These are phyloP conservation scores for Distichodus sexfasciatus DNA, from an alignment of 2,797 vertebrate species.

Conservation along the genomic window DNA sequence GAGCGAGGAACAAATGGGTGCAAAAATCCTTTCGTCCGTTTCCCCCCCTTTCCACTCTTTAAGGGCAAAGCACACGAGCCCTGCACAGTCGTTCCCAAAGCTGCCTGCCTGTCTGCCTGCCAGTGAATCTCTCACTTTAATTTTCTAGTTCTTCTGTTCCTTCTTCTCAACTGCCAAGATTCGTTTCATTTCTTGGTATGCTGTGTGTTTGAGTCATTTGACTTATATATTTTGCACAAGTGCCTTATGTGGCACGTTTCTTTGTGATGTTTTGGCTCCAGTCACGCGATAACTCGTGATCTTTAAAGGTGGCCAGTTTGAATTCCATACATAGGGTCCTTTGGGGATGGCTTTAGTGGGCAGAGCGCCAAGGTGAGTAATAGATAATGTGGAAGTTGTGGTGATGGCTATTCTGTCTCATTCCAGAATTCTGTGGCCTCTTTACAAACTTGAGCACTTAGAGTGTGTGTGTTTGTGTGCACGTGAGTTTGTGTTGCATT, in stretches of 20 bases:
- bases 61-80: constrained; percentile 30
- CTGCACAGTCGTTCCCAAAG: constrained; percentile 23
- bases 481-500: not conserved
- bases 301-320: not conserved
- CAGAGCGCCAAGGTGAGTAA: not conserved
- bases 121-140: constrained; percentile 6
- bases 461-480: not conserved
- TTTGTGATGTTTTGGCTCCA: not conserved
- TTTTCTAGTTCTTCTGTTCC: not conserved
- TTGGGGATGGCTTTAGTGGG: not conserved
- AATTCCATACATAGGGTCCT: not conserved
- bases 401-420: constrained; percentile 1
- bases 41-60: constrained; percentile 9
- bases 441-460: constrained; percentile 7
- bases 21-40: constrained; percentile 15
- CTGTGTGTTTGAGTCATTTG: too few species aligned
- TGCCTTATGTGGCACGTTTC: not conserved
- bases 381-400: not conserved
- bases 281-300: not conserved
- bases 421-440: not conserved
- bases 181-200: not conserved
- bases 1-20: not conserved
- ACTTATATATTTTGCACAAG: constrained; percentile 22
- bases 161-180: constrained; percentile 14
- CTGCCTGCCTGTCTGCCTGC: constrained; percentile 31